Conservation (phyloP, 53 echinoderm and acorn worm species). For the Henricia sp. region DNA sequence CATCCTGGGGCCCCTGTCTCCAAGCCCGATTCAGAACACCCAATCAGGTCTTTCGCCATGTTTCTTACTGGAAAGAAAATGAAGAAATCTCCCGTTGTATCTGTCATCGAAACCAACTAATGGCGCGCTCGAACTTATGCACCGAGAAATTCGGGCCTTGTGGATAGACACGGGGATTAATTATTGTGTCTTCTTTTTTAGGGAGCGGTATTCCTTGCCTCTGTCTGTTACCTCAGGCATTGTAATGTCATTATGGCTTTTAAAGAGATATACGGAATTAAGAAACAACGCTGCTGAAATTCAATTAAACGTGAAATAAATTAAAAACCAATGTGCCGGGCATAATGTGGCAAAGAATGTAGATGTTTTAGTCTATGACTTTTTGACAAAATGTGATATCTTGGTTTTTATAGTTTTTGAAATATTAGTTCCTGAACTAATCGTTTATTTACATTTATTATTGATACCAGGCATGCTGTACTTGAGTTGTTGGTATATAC, state of each 20-base stretch:
- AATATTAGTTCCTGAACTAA: too few species aligned
- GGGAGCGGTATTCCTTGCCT: neutral
- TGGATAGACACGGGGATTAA: conserved; percentile 48
- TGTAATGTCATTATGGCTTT: neutral
- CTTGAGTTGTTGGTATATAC: too few species aligned
- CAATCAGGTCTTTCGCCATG: conserved; percentile 28
- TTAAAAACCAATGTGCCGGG: too few species aligned
- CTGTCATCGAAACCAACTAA: conserved; percentile 54
- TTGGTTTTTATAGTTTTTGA: too few species aligned
- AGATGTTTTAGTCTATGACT: too few species aligned
- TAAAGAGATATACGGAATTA: conserved; percentile 19
- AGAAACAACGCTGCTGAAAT: conserved; percentile 20
- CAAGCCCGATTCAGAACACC: conserved; percentile 8
- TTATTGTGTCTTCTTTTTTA: conserved; percentile 38
- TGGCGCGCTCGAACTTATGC: conserved; percentile 51
- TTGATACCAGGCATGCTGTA: too few species aligned
- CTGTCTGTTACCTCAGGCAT: neutral
- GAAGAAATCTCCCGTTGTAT: neutral
- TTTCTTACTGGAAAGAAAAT: neutral
- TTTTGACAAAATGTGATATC: too few species aligned
- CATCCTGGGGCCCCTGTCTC: neutral
- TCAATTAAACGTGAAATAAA: too few species aligned
- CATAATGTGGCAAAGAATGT: too few species aligned
- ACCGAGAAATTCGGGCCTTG: conserved; percentile 32
- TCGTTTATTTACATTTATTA: too few species aligned